phyloP scores from a whole-genome alignment of 2,888 invertebrate genomes.

The Rhyacophila evoluta region DNA sequence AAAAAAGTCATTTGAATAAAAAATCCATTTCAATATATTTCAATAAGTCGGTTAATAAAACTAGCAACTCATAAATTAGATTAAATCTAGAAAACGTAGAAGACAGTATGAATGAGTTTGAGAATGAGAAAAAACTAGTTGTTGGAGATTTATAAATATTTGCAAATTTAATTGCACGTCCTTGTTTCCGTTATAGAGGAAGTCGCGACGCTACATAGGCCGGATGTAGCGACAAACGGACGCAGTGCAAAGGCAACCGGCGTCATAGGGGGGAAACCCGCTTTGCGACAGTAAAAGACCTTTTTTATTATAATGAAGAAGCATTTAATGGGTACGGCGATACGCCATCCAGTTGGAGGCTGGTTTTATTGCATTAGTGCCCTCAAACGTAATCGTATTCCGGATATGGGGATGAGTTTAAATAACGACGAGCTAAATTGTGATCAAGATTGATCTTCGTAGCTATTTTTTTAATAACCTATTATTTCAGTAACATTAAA shows the following conservation, averaged over 20 bases:
- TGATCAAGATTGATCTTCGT: neutral
- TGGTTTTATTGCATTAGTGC: slow-evolving; percentile 1
- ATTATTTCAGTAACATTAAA: no score
- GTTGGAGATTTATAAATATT: no score
- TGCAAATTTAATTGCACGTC: no score
- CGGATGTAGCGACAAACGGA: neutral
- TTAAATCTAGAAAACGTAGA: no score
- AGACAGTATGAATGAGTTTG: no score
- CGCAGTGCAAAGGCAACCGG: neutral
- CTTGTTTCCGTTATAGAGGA: neutral
- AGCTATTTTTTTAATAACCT: no score
- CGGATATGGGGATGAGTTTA: neutral
- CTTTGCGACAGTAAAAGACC: slow-evolving; percentile 7
- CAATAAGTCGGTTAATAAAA: no score
- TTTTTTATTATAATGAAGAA: slow-evolving; percentile 24
- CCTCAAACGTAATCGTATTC: neutral
- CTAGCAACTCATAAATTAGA: no score
- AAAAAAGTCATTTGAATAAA: no score
- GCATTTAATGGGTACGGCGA: slow-evolving; percentile 3
- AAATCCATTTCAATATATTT: no score
- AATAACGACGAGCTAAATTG: neutral
- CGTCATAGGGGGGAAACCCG: neutral
- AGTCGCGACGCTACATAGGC: neutral
- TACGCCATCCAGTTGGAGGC: neutral
- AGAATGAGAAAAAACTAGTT: no score